A percentile compares a stretch with the other conserved stretches of the same genome.
Evolutionary conservation across 2,797 vertebrate genomes (phyloP).

Genomic region (Cyprinella venusta): DNA sequence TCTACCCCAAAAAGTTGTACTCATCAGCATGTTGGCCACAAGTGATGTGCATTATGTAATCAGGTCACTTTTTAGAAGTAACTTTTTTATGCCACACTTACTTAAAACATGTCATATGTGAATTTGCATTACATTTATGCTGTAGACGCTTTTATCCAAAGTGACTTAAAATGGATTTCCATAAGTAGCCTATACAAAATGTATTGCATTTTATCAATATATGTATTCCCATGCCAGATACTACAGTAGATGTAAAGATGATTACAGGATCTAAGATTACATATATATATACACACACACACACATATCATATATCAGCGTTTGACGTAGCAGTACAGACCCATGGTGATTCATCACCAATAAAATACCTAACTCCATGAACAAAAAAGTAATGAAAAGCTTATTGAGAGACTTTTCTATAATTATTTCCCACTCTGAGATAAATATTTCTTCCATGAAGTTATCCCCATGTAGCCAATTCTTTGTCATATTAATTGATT

Average conservation of each 20-base stretch:
- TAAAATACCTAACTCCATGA: conserved; percentile 13
- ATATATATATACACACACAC: too few species aligned
- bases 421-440: conserved; percentile 33
- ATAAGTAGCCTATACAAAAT: background rate
- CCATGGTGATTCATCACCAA: background rate
- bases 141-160: conserved; percentile 14
- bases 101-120: background rate
- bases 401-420: conserved; percentile 28
- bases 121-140: background rate
- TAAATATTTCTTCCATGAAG: conserved; percentile 39
- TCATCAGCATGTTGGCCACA: background rate
- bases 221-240: background rate
- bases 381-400: conserved; percentile 22
- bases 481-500: conserved; percentile 44
- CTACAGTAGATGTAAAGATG: background rate
- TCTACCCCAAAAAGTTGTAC: background rate
- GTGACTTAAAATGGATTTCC: background rate
- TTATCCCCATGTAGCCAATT: conserved; percentile 37
- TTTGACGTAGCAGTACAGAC: background rate
- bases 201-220: background rate
- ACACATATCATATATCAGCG: background rate
- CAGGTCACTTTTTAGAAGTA: conserved; percentile 1
- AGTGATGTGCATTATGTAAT: background rate
- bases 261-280: background rate
- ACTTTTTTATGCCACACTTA: background rate